A percentile compares a stretch with the other conserved stretches of the same genome.
Conservation (phyloP, 2,888 invertebrate genomes). For the Vesta saturnalis region DNA sequence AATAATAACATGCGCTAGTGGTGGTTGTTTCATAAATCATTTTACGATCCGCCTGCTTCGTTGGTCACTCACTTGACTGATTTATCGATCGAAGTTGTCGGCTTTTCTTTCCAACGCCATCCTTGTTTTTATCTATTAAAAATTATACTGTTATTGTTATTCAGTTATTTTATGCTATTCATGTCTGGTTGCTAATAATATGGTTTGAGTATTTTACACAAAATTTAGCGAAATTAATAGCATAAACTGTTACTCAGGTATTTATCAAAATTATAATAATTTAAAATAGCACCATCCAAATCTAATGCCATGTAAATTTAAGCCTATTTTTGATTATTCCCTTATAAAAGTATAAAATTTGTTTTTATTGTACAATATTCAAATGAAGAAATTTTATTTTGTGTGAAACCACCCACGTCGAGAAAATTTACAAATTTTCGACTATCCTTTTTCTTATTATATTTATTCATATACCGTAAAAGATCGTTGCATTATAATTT, state of each 20-base stretch:
- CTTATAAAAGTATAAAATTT: too few species aligned
- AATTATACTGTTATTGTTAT: constrained; percentile 31
- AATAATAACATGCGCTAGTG: constrained; percentile 62
- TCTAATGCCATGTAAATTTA: too few species aligned
- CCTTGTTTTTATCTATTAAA: constrained; percentile 40
- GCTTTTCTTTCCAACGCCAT: constrained; percentile 46
- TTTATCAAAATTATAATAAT: constrained; percentile 9
- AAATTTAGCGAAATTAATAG: constrained; percentile 9
- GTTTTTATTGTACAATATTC: not conserved
- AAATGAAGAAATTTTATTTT: not conserved
- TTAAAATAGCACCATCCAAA: too few species aligned
- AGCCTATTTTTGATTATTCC: too few species aligned
- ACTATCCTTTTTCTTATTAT: constrained; percentile 14
- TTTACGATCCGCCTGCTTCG: constrained; percentile 59
- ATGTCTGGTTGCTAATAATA: constrained; percentile 20
- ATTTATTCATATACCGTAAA: constrained; percentile 16
- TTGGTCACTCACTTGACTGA: constrained; percentile 61
- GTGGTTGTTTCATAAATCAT: constrained; percentile 60
- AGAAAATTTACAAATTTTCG: not conserved
- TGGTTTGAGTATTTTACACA: constrained; percentile 24
- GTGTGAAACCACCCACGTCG: constrained; percentile 6
- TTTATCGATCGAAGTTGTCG: constrained; percentile 60
- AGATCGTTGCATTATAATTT: constrained; percentile 3
- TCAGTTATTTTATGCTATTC: constrained; percentile 25
- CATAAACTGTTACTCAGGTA: constrained; percentile 1